Base-by-base conservation (phyloP, 2,797 vertebrate species). In the Phaenicophaeus curvirostris region DNA sequence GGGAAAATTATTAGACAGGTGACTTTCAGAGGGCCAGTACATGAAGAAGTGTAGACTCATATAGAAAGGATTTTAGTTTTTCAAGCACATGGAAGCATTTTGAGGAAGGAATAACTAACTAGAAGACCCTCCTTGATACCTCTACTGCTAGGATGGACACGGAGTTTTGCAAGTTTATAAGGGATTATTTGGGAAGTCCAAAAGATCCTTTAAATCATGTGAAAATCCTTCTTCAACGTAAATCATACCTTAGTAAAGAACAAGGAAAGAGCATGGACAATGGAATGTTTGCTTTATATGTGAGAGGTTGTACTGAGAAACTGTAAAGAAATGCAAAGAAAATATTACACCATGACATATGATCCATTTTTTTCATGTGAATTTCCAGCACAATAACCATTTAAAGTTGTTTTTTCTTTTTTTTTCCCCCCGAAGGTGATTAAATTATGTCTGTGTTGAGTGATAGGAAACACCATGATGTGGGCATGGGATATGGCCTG, bases 201-300 rank as follows among this genome's bases (percentile, higher is more conserved):
- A 53, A 77, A 87, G 24, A 41, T 41, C 31, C 37, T 69, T 77
- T 69, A 81, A 96, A 62, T 66, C 13, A 5, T 3, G 8, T 44
- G 28, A 20, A 86, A 76, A 82, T 69, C 30, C n/a, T 89, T 69
- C 48, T 74, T 89, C 42, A 74, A 57, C 67, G 28, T 53, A 92
- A 90, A 78, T 59, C 8, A 18, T 74, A 4, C 20, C 31, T 35
- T 65, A 59, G 11, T 39, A 74, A 76, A 77, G 42, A 37, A 74
- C 85, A 58, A 59, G 5, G 18, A 90, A 89, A 53, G 42, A 76
- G 5, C 23, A 50, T 20, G 31, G 68, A 72, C 57, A 15, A 63
- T 69, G 3, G 89, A 93, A 71, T 44, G 0, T 20, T 72, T 58
- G 12, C 20, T 42, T 81, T 81, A 23, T 39, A 27, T 23, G 21